These are phyloP conservation scores for Melitaea athalia DNA, from an alignment of 2,888 invertebrate genomes.

Conservation along the genomic window DNA sequence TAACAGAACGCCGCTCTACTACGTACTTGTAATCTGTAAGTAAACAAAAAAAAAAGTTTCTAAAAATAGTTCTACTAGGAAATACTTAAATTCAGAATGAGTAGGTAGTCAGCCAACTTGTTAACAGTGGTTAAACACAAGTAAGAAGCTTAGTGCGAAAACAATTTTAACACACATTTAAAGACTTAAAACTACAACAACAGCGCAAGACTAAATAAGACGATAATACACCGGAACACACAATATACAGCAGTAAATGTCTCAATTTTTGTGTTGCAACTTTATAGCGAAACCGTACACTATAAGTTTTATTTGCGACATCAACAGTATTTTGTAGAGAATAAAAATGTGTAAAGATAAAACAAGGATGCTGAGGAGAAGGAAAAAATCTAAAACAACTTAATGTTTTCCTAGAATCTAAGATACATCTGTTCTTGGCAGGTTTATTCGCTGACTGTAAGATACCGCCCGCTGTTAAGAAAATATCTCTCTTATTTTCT, in stretches of 20 bases:
- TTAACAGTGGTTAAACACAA: too few relatives aligned
- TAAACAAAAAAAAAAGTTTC: neutral
- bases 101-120: too few relatives aligned
- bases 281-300: neutral
- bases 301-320: neutral
- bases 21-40: too few relatives aligned
- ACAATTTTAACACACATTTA: too few relatives aligned
- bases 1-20: constrained; percentile 1
- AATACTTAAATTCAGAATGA: neutral
- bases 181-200: too few relatives aligned
- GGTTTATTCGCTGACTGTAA: constrained; percentile 36
- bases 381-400: constrained; percentile 27
- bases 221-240: too few relatives aligned
- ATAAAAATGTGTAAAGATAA: constrained; percentile 2
- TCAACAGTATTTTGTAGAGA: neutral
- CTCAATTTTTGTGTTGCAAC: neutral
- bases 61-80: constrained; percentile 8
- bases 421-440: constrained; percentile 34
- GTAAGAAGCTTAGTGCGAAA: too few relatives aligned
- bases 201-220: too few relatives aligned
- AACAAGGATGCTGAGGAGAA: constrained; percentile 19
- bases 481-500: constrained; percentile 28
- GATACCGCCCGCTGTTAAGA: constrained; percentile 31
- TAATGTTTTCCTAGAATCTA: constrained; percentile 27
- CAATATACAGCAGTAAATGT: too few relatives aligned